A percentile compares a stretch with the other conserved stretches of the same genome.
phyloP scores from a whole-genome alignment of 2,888 invertebrate species.

The Himalopsyche anomala region DNA sequence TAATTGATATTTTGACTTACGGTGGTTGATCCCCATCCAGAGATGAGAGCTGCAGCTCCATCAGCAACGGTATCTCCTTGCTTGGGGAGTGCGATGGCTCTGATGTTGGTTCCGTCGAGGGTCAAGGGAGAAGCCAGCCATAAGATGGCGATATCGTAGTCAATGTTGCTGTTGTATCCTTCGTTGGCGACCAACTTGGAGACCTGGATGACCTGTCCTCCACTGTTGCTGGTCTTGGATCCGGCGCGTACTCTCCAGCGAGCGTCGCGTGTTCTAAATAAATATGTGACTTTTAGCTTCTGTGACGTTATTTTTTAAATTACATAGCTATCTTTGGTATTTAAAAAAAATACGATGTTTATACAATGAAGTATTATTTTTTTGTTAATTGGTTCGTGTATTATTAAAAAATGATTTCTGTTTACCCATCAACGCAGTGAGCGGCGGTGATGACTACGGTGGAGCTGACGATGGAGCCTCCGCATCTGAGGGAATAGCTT shows the following conservation, averaged over 20 bases:
- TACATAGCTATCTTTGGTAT: too few species aligned
- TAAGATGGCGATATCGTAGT: slow-evolving; percentile 72
- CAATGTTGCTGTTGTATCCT: slow-evolving; percentile 68
- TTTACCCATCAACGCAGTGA: slow-evolving; percentile 19
- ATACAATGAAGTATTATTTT: too few species aligned
- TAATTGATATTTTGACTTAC: slow-evolving; percentile 64
- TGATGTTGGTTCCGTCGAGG: slow-evolving; percentile 68
- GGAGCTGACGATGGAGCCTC: slow-evolving; percentile 70
- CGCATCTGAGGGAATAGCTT: slow-evolving; percentile 68
- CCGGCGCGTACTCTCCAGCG: slow-evolving; percentile 61
- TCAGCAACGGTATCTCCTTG: slow-evolving; percentile 67
- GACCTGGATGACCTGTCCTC: slow-evolving; percentile 70
- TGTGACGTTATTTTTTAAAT: not conserved
- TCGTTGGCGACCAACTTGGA: slow-evolving; percentile 68
- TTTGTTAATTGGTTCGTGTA: too few species aligned
- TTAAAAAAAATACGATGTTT: too few species aligned
- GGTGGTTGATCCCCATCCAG: slow-evolving; percentile 72
- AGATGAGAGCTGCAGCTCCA: slow-evolving; percentile 72
- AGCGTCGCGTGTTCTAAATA: not conserved
- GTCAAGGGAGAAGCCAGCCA: slow-evolving; percentile 68
- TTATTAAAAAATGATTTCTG: not conserved
- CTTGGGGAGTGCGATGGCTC: slow-evolving; percentile 69
- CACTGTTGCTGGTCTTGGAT: slow-evolving; percentile 69
- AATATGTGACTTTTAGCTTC: not conserved
- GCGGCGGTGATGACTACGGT: slow-evolving; percentile 69